A percentile compares a stretch with the other conserved stretches of the same genome.
These are phyloP conservation scores for Sarcophaga bullata DNA, from an alignment of 1,140 invertebrate species.

Conservation along the genomic window DNA sequence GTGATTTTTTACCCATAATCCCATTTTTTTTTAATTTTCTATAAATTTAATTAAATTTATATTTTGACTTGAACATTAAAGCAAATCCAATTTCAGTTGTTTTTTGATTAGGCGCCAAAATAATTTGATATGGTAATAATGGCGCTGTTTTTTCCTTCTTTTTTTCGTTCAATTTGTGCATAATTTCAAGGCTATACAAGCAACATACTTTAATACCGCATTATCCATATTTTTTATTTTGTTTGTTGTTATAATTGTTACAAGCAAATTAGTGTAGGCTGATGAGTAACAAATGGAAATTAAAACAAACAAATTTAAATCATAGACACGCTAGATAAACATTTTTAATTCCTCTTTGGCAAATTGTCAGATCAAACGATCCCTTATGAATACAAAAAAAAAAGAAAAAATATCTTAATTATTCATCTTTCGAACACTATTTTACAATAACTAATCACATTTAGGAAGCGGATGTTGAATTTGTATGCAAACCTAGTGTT, in stretches of 20 bases:
- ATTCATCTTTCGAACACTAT: too few species aligned
- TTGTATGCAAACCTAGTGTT: too few species aligned
- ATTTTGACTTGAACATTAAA: too few species aligned
- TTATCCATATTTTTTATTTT: background rate
- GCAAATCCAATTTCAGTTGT: background rate
- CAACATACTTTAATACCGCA: background rate
- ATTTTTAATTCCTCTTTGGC: background rate
- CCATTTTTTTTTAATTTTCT: background rate
- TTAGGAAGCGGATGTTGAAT: too few species aligned
- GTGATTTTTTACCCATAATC: background rate
- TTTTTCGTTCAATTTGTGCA: background rate
- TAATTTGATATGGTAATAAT: constrained; percentile 16
- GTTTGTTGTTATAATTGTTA: background rate
- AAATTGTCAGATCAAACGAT: background rate
- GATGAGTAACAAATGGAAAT: background rate
- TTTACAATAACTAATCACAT: too few species aligned
- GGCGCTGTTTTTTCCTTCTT: background rate
- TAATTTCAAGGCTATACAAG: constrained; percentile 14
- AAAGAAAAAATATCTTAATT: too few species aligned
- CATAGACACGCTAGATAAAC: background rate
- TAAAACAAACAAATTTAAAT: background rate
- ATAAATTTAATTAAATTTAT: background rate
- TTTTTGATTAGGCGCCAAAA: constrained; percentile 15
- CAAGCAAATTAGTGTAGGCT: background rate
- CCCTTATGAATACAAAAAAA: too few species aligned